phyloP scores from a whole-genome alignment of 2,113 vertebrate species.

The Dicaeum eximium region DNA sequence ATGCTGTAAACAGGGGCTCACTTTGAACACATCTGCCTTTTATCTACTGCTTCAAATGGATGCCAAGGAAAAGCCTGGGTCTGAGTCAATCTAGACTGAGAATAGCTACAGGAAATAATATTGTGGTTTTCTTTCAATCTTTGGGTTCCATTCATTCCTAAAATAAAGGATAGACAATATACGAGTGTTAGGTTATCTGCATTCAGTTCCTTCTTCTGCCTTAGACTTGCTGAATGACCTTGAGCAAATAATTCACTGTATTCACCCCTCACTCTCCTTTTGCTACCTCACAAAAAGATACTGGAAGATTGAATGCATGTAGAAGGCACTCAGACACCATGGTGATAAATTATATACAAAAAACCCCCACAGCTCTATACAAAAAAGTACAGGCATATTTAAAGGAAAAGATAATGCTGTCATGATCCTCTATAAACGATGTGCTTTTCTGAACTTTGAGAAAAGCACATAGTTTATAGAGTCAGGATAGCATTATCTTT shows the following conservation, averaged over 20 bases:
- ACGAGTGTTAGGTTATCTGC: not conserved
- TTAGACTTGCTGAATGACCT: not conserved
- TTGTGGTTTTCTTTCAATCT: not conserved
- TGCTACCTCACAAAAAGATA: not conserved
- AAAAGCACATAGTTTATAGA: not conserved
- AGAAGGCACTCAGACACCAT: not conserved
- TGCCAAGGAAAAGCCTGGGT: not conserved
- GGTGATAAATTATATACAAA: not conserved
- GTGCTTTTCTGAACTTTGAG: not conserved
- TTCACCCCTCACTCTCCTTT: not conserved
- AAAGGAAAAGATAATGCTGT: not conserved
- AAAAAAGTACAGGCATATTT: not conserved
- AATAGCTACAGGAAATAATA: not conserved
- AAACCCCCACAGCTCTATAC: rapidly evolving
- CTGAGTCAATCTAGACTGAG: not conserved
- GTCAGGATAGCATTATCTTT: not conserved
- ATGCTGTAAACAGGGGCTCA: not conserved
- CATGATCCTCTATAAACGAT: not conserved
- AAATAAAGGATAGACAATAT: not conserved
- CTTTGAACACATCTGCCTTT: not conserved
- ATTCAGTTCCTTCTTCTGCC: not conserved
- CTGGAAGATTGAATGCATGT: not conserved
- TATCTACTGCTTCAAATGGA: not conserved
- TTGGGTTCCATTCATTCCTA: not conserved
- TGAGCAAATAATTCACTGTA: not conserved